phyloP scores from a whole-genome alignment of 1,140 invertebrate species.

The Ruditapes philippinarum region DNA sequence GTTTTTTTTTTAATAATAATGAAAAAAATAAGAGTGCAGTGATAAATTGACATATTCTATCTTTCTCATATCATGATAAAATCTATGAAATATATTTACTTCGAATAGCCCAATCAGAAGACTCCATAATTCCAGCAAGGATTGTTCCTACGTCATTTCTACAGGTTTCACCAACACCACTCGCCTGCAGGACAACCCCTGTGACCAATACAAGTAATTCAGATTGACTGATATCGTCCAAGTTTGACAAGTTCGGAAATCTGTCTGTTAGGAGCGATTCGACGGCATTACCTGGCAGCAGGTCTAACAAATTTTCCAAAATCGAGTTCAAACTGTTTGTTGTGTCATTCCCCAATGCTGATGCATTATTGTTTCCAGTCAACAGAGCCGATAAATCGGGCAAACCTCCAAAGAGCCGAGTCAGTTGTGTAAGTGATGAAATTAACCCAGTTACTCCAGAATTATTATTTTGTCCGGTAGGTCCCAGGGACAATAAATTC shows the following conservation, averaged over 20 bases:
- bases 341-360: no score
- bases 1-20: no score
- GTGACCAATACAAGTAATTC: not conserved
- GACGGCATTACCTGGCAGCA: not conserved
- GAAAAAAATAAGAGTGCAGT: no score
- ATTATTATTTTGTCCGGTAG: no score
- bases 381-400: not conserved
- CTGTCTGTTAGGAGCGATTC: not conserved
- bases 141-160: not conserved
- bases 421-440: not conserved
- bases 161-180: not conserved
- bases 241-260: not conserved
- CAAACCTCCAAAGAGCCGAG: not conserved
- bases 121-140: not conserved
- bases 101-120: not conserved
- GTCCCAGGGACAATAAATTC: no score
- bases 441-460: no score
- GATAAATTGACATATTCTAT: no score
- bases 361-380: no score
- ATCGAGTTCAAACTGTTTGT: not conserved
- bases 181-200: not conserved
- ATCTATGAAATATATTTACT: conserved; percentile 9
- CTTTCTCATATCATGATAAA: no score
- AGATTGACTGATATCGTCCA: not conserved
- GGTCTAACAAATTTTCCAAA: not conserved